A percentile compares a stretch with the other conserved stretches of the same genome.
These are phyloP conservation scores for Salminus brasiliensis DNA, from an alignment of 2,113 vertebrate genomes.

Conservation along the genomic window DNA sequence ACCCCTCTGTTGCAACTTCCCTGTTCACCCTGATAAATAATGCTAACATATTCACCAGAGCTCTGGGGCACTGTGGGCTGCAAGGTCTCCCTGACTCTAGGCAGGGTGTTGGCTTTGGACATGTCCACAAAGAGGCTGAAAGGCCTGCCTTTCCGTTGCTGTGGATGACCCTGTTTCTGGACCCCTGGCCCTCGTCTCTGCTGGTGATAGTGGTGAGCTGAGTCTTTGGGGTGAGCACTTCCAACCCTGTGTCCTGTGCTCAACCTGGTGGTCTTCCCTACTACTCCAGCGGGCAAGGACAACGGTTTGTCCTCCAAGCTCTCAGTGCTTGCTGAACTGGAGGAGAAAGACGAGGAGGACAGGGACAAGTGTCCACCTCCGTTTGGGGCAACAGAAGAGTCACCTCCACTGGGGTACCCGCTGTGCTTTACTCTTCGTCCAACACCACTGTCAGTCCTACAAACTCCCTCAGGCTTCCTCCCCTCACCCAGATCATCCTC, in stretches of 20 bases:
- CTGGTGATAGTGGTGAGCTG: slow-evolving; percentile 65
- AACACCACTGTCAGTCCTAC: slow-evolving; percentile 49
- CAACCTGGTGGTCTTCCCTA: slow-evolving; percentile 66
- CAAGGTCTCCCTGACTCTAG: slow-evolving; percentile 72
- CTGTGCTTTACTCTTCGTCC: slow-evolving; percentile 60
- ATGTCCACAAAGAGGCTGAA: slow-evolving; percentile 72
- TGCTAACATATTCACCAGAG: slow-evolving; percentile 78
- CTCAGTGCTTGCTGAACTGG: slow-evolving; percentile 83
- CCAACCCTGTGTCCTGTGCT: slow-evolving; percentile 67
- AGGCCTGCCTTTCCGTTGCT: slow-evolving; percentile 69
- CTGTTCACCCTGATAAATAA: slow-evolving; percentile 67
- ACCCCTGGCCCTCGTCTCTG: slow-evolving; percentile 67
- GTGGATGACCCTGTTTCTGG: slow-evolving; percentile 68
- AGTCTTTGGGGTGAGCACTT: slow-evolving; percentile 68
- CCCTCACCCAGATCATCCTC: slow-evolving; percentile 74
- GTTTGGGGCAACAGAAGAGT: slow-evolving; percentile 62
- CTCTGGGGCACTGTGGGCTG: slow-evolving; percentile 63
- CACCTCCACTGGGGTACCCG: slow-evolving; percentile 70
- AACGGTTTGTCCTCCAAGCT: slow-evolving; percentile 79
- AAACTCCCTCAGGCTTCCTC: slow-evolving; percentile 65
- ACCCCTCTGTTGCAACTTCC: slow-evolving; percentile 48
- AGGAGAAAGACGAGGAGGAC: slow-evolving; percentile 83
- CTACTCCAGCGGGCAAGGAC: slow-evolving; percentile 62
- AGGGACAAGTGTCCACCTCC: slow-evolving; percentile 71
- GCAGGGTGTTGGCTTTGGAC: slow-evolving; percentile 77